A percentile compares a stretch with the other conserved stretches of the same genome.
Evolutionary conservation across 2,797 vertebrate genomes (phyloP).

Genomic region (Ceryle rudis): DNA sequence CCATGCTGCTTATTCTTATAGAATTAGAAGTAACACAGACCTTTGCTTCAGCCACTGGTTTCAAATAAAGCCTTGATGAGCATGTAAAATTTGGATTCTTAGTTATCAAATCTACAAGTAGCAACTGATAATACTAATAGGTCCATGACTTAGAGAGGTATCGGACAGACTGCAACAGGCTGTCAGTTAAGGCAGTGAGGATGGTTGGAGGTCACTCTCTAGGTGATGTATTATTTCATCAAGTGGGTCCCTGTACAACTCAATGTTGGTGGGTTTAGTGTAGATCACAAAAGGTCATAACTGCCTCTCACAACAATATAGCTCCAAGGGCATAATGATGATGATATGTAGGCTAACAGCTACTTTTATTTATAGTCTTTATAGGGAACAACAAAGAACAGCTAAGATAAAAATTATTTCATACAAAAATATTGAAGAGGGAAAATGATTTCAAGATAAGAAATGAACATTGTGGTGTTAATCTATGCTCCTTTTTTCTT

Average conservation of each 20-base stretch:
- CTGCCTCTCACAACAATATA: background rate
- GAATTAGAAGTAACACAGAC: background rate
- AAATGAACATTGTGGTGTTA: conserved; percentile 50
- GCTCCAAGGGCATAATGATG: background rate
- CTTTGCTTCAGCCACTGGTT: background rate
- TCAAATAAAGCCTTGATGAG: background rate
- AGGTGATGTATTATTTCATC: background rate
- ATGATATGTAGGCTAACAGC: background rate
- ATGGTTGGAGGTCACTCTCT: background rate
- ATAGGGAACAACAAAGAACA: background rate
- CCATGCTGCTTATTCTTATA: background rate
- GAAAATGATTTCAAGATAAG: conserved; percentile 36
- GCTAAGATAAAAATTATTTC: background rate
- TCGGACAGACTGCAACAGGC: background rate
- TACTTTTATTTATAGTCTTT: background rate
- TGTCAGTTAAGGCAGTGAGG: background rate
- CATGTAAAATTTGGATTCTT: background rate
- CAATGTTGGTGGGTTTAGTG: background rate
- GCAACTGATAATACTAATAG: background rate
- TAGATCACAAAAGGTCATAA: background rate
- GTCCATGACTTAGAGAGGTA: background rate
- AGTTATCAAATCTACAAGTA: background rate
- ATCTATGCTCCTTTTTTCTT: conserved; percentile 46
- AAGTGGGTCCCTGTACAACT: background rate
- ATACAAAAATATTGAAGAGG: background rate